These are phyloP conservation scores for Melinaea menophilus DNA, from an alignment of 2,888 invertebrate genomes.

Conservation along the genomic window DNA sequence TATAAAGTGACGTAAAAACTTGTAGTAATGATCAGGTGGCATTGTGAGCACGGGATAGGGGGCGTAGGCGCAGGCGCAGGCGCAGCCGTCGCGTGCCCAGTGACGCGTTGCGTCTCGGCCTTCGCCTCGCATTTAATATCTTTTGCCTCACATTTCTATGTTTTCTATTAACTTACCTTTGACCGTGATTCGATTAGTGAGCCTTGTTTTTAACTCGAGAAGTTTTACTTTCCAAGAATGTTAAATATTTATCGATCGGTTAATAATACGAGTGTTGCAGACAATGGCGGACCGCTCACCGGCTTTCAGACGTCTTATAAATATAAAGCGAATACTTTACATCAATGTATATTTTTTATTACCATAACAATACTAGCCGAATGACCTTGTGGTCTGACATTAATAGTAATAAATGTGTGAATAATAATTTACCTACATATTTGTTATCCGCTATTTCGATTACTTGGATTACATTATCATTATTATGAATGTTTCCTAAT, in stretches of 20 bases:
- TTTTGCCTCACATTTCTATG: conserved; percentile 19
- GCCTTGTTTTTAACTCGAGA: background rate
- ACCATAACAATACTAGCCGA: too few relatives aligned
- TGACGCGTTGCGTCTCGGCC: conserved; percentile 32
- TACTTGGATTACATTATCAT: too few relatives aligned
- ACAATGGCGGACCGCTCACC: too few relatives aligned
- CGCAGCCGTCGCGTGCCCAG: conserved; percentile 19
- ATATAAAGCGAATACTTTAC: too few relatives aligned
- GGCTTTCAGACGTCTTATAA: too few relatives aligned
- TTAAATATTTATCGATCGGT: background rate
- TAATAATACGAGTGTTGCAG: too few relatives aligned
- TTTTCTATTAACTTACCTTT: conserved; percentile 23
- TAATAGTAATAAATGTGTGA: too few relatives aligned
- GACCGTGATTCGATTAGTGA: conserved; percentile 15
- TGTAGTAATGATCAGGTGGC: background rate
- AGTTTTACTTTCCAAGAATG: background rate
- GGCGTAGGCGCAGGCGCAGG: conserved; percentile 24
- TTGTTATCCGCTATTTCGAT: too few relatives aligned
- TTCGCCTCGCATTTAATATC: conserved; percentile 16
- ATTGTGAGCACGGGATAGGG: conserved; percentile 2
- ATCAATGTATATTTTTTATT: too few relatives aligned
- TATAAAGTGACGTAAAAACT: background rate
- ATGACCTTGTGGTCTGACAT: too few relatives aligned
- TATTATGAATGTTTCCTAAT: too few relatives aligned
- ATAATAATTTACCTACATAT: too few relatives aligned